phyloP scores from a whole-genome alignment of 2,113 vertebrate species.

The Zeus faber region DNA sequence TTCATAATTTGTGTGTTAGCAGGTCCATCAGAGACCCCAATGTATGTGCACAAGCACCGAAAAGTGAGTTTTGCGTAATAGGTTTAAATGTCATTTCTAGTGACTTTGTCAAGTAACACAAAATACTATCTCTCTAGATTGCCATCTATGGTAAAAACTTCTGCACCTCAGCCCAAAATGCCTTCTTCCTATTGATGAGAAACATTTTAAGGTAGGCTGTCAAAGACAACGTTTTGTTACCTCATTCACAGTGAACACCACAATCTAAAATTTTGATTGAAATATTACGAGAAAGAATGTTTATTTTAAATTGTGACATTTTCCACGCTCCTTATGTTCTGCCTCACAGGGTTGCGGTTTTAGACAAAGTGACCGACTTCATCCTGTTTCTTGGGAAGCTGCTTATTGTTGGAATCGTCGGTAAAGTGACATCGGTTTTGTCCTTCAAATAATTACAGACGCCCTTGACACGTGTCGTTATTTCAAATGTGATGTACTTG shows the following conservation, averaged over 20 bases:
- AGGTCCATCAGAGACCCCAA: too few species aligned
- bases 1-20: too few species aligned
- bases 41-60: too few species aligned
- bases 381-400: constrained; percentile 94
- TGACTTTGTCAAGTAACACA: too few species aligned
- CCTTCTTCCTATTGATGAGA: constrained; percentile 94
- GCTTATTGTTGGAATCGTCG: constrained; percentile 84
- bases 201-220: constrained; percentile 86
- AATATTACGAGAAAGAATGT: too few species aligned
- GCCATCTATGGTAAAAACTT: constrained; percentile 95
- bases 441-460: background rate
- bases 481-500: background rate
- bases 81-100: too few species aligned
- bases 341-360: constrained; percentile 85
- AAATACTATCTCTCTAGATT: constrained; percentile 69
- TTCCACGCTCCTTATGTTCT: constrained; percentile 5
- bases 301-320: background rate
- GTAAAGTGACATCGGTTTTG: constrained; percentile 47
- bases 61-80: too few species aligned
- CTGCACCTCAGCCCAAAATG: constrained; percentile 88
- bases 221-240: background rate
- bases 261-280: background rate
- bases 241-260: background rate
- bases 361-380: constrained; percentile 97
- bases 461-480: background rate